Conservation (phyloP, 30 jellyfish, hydroid and myxozoan species). For the Euphysa ruthae region DNA sequence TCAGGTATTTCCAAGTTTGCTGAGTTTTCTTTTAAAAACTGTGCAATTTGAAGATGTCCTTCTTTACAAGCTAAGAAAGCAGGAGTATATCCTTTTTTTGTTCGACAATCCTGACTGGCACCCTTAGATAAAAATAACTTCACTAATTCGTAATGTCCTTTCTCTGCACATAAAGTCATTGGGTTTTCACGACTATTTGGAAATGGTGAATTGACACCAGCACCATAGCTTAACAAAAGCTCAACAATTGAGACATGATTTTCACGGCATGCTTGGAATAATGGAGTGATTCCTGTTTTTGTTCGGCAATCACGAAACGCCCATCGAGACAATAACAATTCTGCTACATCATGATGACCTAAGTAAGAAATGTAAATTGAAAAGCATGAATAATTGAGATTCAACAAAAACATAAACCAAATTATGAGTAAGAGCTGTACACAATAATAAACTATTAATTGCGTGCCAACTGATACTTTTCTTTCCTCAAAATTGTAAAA, state of each 20-base stretch:
- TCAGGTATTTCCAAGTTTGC: slow-evolving; percentile 93
- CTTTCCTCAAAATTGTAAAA: too few species aligned
- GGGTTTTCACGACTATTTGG: slow-evolving; percentile 98
- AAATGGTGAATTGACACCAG: slow-evolving; percentile 82
- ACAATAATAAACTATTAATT: too few species aligned
- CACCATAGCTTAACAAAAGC: slow-evolving; percentile 65
- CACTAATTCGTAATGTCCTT: slow-evolving; percentile 77
- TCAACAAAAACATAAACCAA: too few species aligned
- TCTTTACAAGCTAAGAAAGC: slow-evolving; percentile 84
- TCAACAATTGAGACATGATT: slow-evolving; percentile 84
- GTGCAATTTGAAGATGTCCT: slow-evolving; percentile 89
- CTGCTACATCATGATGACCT: slow-evolving; percentile 94
- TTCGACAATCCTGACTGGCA: slow-evolving; percentile 86
- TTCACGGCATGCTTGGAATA: slow-evolving; percentile 95
- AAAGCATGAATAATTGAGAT: too few species aligned
- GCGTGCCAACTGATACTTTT: too few species aligned
- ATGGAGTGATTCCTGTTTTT: slow-evolving; percentile 92
- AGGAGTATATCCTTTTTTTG: slow-evolving; percentile 97
- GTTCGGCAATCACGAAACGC: slow-evolving; percentile 95
- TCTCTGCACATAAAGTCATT: slow-evolving; percentile 89
- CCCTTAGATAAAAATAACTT: slow-evolving; percentile 56
- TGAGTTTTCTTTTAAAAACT: slow-evolving; percentile 47
- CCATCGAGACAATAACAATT: slow-evolving; percentile 50
- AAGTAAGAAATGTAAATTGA: neutral
- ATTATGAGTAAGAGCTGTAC: too few species aligned